Evolutionary conservation across 2,797 vertebrate genomes (phyloP).

Genomic region (Scyliorhinus canicula): DNA sequence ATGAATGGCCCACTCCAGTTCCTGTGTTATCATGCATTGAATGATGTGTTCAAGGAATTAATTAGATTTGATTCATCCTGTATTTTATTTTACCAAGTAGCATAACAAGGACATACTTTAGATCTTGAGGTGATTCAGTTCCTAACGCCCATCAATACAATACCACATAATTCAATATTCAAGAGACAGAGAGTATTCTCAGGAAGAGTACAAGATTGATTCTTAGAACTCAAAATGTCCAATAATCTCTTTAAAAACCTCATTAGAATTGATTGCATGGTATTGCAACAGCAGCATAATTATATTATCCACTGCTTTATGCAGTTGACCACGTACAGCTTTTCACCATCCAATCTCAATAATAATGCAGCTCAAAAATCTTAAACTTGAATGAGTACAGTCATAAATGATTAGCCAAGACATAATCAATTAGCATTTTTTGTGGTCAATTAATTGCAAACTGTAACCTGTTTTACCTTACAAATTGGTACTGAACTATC

Average conservation of each 20-base stretch:
- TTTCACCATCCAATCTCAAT: slow-evolving; percentile 27
- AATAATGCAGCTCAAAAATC: slow-evolving; percentile 1
- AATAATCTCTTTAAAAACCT: slow-evolving; percentile 33
- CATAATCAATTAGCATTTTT: slow-evolving; percentile 33
- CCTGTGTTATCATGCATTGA: background rate
- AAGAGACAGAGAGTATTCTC: background rate
- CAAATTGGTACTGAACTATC: slow-evolving; percentile 23
- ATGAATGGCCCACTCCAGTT: background rate
- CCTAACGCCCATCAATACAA: background rate
- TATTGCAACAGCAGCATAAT: background rate
- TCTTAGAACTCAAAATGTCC: slow-evolving; percentile 24
- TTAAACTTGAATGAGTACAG: slow-evolving; percentile 30
- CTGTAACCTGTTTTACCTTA: slow-evolving; percentile 27
- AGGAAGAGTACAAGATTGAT: slow-evolving; percentile 15
- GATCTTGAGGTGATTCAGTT: background rate
- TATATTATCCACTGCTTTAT: slow-evolving; percentile 20
- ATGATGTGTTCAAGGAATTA: background rate
- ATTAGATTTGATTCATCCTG: background rate
- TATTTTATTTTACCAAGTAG: background rate
- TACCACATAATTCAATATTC: background rate
- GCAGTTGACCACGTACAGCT: background rate
- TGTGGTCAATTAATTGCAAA: slow-evolving; percentile 35
- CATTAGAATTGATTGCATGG: slow-evolving; percentile 32
- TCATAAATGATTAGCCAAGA: slow-evolving; percentile 32
- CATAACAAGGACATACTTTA: background rate